Evolutionary conservation across 2,797 vertebrate genomes (phyloP).

Genomic region (Betta splendens): DNA sequence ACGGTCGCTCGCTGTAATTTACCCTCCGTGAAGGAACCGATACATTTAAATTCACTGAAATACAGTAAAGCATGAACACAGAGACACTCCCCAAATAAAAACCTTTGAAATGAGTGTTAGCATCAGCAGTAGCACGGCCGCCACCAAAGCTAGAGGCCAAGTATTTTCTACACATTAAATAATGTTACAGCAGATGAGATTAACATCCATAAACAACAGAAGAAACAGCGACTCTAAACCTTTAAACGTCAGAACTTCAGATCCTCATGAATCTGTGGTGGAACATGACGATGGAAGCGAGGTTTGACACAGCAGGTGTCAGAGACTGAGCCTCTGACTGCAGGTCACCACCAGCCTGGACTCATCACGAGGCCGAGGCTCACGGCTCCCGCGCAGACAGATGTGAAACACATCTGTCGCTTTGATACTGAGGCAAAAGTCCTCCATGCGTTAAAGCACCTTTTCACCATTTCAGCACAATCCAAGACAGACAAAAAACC

Average conservation of each 20-base stretch:
- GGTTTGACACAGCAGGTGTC: no score
- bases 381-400: no score
- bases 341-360: no score
- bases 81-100: not conserved
- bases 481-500: not conserved
- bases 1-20: conserved; percentile 17
- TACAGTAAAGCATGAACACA: not conserved
- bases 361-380: no score
- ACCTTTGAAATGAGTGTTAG: conserved; percentile 11
- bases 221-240: not conserved
- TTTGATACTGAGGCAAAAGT: no score
- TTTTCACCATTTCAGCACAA: no score
- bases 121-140: conserved; percentile 15
- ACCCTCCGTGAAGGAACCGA: not conserved
- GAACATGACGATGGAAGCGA: no score
- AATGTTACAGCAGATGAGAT: conserved; percentile 23
- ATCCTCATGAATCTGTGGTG: conserved; percentile 2
- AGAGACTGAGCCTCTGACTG: no score
- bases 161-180: conserved; percentile 14
- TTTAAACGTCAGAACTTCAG: not conserved
- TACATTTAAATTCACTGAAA: not conserved
- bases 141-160: not conserved
- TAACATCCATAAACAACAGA: conserved; percentile 7
- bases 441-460: no score
- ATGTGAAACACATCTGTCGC: no score